Percentiles rank a stretch among this genome's conserved stretches.
Evolutionary conservation across 2,888 invertebrate genomes (phyloP).

Genomic region (Caradrina kadenii): DNA sequence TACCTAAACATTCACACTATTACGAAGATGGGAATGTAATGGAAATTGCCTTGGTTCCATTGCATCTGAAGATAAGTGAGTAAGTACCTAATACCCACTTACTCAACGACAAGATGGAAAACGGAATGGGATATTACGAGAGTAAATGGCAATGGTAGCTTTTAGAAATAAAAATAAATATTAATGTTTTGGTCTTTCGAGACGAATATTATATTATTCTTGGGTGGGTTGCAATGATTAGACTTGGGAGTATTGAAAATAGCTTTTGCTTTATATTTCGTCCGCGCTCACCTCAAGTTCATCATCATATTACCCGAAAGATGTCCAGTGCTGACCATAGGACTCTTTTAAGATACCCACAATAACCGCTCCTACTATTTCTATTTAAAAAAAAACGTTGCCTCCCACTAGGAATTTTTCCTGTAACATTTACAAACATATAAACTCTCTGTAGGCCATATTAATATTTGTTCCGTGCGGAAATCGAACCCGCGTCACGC

Average conservation of each 20-base stretch:
- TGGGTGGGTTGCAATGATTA: constrained; percentile 1
- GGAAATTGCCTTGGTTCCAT: constrained; percentile 14
- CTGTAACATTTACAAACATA: too few relatives aligned
- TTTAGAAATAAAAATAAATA: constrained; percentile 22
- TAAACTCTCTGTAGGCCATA: too few relatives aligned
- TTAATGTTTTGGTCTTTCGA: not conserved
- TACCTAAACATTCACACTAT: not conserved
- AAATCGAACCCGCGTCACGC: too few relatives aligned
- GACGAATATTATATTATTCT: not conserved
- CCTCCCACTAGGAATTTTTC: too few relatives aligned
- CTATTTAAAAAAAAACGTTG: too few relatives aligned
- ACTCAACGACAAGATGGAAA: constrained; percentile 34
- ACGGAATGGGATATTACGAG: constrained; percentile 36
- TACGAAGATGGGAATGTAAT: not conserved
- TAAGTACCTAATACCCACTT: not conserved
- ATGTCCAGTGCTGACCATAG: too few relatives aligned
- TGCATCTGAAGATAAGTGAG: constrained; percentile 24
- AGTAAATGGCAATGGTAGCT: constrained; percentile 15
- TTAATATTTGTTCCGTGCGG: too few relatives aligned
- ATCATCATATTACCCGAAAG: too few relatives aligned
- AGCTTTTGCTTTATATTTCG: too few relatives aligned
- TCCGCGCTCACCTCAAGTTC: too few relatives aligned
- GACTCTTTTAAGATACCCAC: too few relatives aligned
- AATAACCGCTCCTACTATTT: too few relatives aligned
- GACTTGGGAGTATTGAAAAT: not conserved